These are phyloP conservation scores for Spilarctia lutea DNA, from an alignment of 2,888 invertebrate species.

Conservation along the genomic window DNA sequence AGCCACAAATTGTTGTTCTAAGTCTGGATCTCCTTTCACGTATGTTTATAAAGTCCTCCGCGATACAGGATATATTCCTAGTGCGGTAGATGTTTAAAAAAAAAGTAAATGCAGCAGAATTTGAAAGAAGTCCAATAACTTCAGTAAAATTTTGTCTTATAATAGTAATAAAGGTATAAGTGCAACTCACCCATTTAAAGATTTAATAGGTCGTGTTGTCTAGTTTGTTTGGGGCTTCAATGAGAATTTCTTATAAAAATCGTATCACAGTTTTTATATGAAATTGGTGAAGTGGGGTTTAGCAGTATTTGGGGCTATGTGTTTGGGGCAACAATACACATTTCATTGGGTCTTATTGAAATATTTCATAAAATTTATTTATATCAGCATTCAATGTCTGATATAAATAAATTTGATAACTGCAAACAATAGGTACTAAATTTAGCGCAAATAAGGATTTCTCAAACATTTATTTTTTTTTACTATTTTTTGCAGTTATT, in stretches of 20 bases:
- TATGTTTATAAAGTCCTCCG: too few species aligned
- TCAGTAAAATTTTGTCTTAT: background rate
- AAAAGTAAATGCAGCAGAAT: background rate
- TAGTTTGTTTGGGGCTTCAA: conserved; percentile 41
- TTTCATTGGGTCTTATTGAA: conserved; percentile 15
- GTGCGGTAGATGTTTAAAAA: too few species aligned
- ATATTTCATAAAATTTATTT: conserved; percentile 42
- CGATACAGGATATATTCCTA: too few species aligned
- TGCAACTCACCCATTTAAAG: conserved; percentile 34
- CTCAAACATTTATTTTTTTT: background rate
- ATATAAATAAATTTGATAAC: conserved; percentile 39
- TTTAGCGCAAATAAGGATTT: background rate
- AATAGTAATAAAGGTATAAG: conserved; percentile 20
- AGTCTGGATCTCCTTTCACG: too few species aligned
- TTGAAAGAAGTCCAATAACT: background rate
- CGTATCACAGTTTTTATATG: conserved; percentile 30
- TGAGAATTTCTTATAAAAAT: conserved; percentile 37
- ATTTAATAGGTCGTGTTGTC: conserved; percentile 23
- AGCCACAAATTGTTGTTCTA: too few species aligned
- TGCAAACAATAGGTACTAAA: conserved; percentile 39
- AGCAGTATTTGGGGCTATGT: conserved; percentile 35
- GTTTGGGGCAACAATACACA: conserved; percentile 38
- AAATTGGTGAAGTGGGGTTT: conserved; percentile 30
- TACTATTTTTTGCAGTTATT: conserved; percentile 43
- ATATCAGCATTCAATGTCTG: conserved; percentile 32